Base-by-base conservation (phyloP, 2,797 vertebrate species). In the Clamator glandarius region DNA sequence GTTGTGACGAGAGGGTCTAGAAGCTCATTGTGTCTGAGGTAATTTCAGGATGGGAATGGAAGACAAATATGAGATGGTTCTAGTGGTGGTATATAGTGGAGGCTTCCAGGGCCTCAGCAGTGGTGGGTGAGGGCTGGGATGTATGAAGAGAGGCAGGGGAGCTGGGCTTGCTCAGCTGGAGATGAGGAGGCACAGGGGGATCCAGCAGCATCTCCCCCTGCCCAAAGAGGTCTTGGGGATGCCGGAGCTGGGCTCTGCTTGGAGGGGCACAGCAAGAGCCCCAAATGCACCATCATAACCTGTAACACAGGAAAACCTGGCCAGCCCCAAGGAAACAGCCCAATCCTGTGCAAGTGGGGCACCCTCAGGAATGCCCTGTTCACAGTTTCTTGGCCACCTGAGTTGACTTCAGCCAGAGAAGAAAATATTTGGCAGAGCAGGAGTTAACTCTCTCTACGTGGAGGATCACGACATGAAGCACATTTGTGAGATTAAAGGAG, bases 301-400 rank as follows among this genome's bases (percentile, higher is more conserved):
- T 33, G 59, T 52, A 29, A 52, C 36, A 8, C 1, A 1, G 39
- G 39, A 58, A 52, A 59, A n/a, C 12, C 24, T 1, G 1, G 26
- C 29, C 1, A 1, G 39, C 15, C n/a, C 15, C 36, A 21, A 39
- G 19, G 36, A 39, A 36, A 66, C 8, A n/a, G 23, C 44, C 26
- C 2, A 0, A 36, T 44, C 26, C 44, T 0, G 0, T 25, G 44
- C 0, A 0, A 73, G 76, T 0, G 0, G 28, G n/a, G 11, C 1
- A 0, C 52, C 52, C 15, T 28, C 36, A 36, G 42, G 9, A 35
- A 46, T 35, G 29, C 20, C 48, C 39, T 54, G 23, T 57, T 78
- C 21, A 41, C 41, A 33, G 25, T 33, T 57, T 50, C 33, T 55
- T 35, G 24, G 25, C 20, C 44, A n/a, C 44, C 26, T 64, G 59